A percentile compares a stretch with the other conserved stretches of the same genome.
phyloP scores from a whole-genome alignment of 2,113 vertebrate species.

The Herpailurus yagouaroundi region DNA sequence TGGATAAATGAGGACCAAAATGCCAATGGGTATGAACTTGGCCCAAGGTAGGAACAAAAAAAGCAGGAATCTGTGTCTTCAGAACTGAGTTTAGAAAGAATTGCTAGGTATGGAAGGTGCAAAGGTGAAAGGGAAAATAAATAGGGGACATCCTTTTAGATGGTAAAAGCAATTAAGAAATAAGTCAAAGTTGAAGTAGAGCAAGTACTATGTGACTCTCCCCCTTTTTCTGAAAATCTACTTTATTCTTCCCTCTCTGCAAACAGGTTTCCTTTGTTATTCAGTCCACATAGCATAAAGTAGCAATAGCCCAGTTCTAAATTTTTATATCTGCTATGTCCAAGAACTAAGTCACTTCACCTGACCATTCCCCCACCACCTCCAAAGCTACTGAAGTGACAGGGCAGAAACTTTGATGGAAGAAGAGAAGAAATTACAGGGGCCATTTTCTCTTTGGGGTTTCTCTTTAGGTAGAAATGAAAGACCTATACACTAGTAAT shows the following conservation, averaged over 20 bases:
- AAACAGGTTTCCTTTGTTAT: not conserved
- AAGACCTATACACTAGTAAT: not conserved
- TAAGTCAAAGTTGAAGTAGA: not conserved
- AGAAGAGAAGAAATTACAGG: not conserved
- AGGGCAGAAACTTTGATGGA: not conserved
- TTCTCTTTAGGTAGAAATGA: not conserved
- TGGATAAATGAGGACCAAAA: not conserved
- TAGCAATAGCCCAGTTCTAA: not conserved
- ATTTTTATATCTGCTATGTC: not conserved
- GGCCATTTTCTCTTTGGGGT: not conserved
- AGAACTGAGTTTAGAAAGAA: not conserved
- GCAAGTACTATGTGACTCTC: not conserved
- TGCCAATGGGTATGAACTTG: not conserved
- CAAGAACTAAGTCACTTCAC: not conserved
- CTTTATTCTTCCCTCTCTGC: not conserved
- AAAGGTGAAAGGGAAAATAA: not conserved
- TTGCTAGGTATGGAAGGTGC: not conserved
- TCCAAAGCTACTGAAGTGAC: not conserved
- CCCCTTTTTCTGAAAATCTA: not conserved
- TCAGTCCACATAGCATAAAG: not conserved
- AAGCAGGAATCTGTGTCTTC: not conserved
- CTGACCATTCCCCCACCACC: not conserved
- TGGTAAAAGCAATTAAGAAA: not conserved
- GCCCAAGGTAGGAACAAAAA: not conserved
- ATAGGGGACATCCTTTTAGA: not conserved